phyloP scores from a whole-genome alignment of 2,888 invertebrate species.

The Melanargia galathea region DNA sequence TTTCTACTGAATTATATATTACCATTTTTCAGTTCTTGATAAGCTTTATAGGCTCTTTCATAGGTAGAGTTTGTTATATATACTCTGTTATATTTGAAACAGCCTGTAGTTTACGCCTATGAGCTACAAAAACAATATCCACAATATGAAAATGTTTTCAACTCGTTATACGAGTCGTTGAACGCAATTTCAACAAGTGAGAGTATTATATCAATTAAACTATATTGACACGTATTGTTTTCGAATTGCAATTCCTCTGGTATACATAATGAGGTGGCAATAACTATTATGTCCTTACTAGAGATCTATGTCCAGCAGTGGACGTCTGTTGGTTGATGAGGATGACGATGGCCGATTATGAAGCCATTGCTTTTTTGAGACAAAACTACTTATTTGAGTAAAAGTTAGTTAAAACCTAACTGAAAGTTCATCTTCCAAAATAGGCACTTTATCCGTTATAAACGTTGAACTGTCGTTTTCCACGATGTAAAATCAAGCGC shows the following conservation, averaged over 20 bases:
- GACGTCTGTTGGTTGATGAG: too few relatives aligned
- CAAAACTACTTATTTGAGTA: not conserved
- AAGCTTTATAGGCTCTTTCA: too few relatives aligned
- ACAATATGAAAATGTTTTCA: slow-evolving; percentile 63
- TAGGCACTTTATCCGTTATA: slow-evolving; percentile 14
- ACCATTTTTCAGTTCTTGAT: too few relatives aligned
- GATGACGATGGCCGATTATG: too few relatives aligned
- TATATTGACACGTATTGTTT: slow-evolving; percentile 34
- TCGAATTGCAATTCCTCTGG: not conserved
- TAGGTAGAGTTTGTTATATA: too few relatives aligned
- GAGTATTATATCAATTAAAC: slow-evolving; percentile 44
- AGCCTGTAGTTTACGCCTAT: slow-evolving; percentile 22
- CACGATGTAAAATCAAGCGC: slow-evolving; percentile 17
- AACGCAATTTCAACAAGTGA: slow-evolving; percentile 60
- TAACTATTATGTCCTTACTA: too few relatives aligned
- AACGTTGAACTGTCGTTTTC: slow-evolving; percentile 5
- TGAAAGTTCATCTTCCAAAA: slow-evolving; percentile 8
- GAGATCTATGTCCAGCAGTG: too few relatives aligned
- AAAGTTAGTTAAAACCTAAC: not conserved
- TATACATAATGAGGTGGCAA: too few relatives aligned
- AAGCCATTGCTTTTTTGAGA: too few relatives aligned
- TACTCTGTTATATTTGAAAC: too few relatives aligned
- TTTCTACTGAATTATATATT: too few relatives aligned
- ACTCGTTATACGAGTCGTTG: slow-evolving; percentile 60
- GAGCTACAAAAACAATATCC: slow-evolving; percentile 8